Percentiles rank a stretch among this genome's conserved stretches.
Conservation (phyloP, 1,140 invertebrate species). For the Panagrolaimus sp. region DNA sequence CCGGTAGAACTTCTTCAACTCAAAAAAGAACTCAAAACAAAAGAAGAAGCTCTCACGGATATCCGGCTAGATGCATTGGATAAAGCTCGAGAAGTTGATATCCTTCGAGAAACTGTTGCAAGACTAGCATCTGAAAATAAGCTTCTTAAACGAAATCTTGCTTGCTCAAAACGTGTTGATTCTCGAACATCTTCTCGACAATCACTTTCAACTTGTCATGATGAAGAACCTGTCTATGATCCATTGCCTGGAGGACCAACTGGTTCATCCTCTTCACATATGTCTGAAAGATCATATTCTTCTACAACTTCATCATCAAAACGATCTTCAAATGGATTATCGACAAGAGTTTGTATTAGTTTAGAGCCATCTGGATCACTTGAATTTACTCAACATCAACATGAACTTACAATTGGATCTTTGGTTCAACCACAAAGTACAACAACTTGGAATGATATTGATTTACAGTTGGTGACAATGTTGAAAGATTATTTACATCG, state of each 20-base stretch:
- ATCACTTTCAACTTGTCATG: constrained; percentile 37
- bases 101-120: constrained; percentile 87
- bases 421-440: constrained; percentile 36
- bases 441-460: constrained; percentile 77
- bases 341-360: constrained; percentile 17
- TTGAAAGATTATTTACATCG: constrained; percentile 88
- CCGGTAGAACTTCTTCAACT: constrained; percentile 59
- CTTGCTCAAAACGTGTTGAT: constrained; percentile 31
- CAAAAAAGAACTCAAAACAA: constrained; percentile 88
- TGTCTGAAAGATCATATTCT: not conserved
- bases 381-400: constrained; percentile 30
- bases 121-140: constrained; percentile 74
- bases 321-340: constrained; percentile 1
- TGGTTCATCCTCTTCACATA: not conserved
- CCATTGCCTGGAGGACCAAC: not conserved
- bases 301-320: constrained; percentile 12
- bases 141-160: constrained; percentile 44
- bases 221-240: constrained; percentile 28
- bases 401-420: constrained; percentile 71
- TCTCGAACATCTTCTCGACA: constrained; percentile 39
- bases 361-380: constrained; percentile 37
- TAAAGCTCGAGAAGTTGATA: constrained; percentile 91
- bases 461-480: constrained; percentile 78
- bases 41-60: constrained; percentile 90
- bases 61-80: constrained; percentile 88